Evolutionary conservation across 2,113 vertebrate species (phyloP).

Genomic region (Malurus elegans): DNA sequence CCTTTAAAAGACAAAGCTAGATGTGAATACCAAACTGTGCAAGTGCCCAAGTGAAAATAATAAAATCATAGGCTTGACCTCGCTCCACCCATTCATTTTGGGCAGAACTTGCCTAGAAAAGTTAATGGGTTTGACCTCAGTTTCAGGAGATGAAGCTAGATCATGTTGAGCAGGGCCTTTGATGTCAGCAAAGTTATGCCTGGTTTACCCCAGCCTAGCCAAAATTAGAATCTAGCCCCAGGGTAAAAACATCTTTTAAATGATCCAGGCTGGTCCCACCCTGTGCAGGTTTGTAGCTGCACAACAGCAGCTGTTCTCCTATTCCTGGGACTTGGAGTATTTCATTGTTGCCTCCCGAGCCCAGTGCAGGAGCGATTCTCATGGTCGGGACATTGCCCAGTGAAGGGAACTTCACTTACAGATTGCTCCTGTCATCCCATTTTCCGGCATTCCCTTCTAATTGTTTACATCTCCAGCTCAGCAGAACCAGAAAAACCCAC

Average conservation of each 20-base stretch:
- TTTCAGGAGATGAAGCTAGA: background rate
- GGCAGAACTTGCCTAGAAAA: background rate
- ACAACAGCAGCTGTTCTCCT: background rate
- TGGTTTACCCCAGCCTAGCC: background rate
- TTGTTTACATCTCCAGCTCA: background rate
- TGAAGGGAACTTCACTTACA: background rate
- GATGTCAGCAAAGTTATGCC: background rate
- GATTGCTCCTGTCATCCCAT: background rate
- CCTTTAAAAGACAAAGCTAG: background rate
- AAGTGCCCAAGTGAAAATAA: background rate
- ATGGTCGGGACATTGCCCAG: background rate
- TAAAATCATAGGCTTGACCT: background rate
- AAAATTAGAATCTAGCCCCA: background rate
- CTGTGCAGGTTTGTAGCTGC: background rate
- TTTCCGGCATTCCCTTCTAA: background rate
- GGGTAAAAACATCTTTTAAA: background rate
- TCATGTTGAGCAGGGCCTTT: background rate
- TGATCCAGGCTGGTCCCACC: background rate
- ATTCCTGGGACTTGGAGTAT: background rate
- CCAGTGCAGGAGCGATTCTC: background rate
- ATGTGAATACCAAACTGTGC: background rate
- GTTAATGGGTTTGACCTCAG: background rate
- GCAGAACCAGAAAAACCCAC: background rate
- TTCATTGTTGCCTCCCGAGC: background rate
- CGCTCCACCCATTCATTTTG: conserved; percentile 9